Base-by-base conservation (phyloP, 2,888 invertebrate genomes). In the Parnassius mnemosyne region DNA sequence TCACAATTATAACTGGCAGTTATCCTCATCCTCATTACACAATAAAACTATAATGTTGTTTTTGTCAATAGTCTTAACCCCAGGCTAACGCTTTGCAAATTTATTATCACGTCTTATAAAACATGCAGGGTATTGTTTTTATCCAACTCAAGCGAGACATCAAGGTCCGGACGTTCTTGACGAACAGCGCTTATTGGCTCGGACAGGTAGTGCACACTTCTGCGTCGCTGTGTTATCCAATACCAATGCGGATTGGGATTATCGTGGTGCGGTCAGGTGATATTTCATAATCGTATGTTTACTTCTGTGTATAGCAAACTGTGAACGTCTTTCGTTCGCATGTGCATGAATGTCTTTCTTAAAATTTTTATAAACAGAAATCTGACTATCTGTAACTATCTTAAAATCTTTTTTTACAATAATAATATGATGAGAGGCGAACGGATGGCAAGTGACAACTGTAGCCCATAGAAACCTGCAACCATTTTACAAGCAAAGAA, bases 51-150 rank as follows among this genome's bases (percentile, higher is more conserved):
- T 43, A 43, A 43, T 20, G 20, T 10, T 16, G 20, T 3, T 42
- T 2, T 53, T 16, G 16, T 16, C 11, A 10, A 16, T 11, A 13
- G 53, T 2, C 20, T 20, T 10, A 43, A 42, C 16, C 16, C 9
- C 42, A 43, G 13, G 9, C 10, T 42, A 53, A 11, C 51, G 16
- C 53, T 34, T 34, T 34, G 34, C 7, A 34, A 34, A 34, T 7
- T 2, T 34, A 34, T 34, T 34, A 16, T 53, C 53, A 25, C 10
- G 20, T 9, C 44, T 2, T 20, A 25, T 10, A 20, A 44, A 12
- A 16, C 44, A 3, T 16, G 44, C 54, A 20, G 20, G 46, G 43
- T 55, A 55, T 55, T 55, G 54, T 55, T 55, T 25, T 16, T 55
- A 25, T 25, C 12, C 25, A 55, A 46, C 54, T 20, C 54, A 55